Evolutionary conservation across 2,113 vertebrate genomes (phyloP).

Genomic region (Pionites leucogaster): DNA sequence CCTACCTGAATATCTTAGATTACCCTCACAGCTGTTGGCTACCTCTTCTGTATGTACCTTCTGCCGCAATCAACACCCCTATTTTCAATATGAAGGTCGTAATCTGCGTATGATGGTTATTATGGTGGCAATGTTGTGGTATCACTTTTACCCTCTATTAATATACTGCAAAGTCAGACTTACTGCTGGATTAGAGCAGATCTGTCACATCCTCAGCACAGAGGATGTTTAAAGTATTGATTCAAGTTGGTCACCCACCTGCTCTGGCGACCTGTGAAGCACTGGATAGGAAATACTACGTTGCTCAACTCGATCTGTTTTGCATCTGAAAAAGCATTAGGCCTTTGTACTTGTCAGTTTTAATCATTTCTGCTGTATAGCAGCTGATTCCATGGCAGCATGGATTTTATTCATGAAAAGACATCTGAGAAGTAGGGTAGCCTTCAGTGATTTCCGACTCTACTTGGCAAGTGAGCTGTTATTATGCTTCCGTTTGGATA

Average conservation of each 20-base stretch:
- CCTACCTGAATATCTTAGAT: neutral
- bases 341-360: neutral
- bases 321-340: neutral
- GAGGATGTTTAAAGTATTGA: neutral
- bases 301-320: neutral
- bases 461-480: neutral
- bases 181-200: neutral
- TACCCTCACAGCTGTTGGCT: neutral
- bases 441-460: neutral
- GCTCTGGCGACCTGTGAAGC: neutral
- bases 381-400: neutral
- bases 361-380: neutral
- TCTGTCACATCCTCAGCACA: neutral
- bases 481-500: neutral
- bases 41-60: neutral
- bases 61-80: rapidly evolving
- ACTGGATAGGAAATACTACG: neutral
- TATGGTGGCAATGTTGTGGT: neutral
- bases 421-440: neutral
- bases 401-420: neutral
- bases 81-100: neutral
- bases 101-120: neutral
- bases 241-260: neutral
- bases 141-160: neutral
- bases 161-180: neutral